A percentile compares a stretch with the other conserved stretches of the same genome.
phyloP scores from a whole-genome alignment of 2,797 vertebrate species.

The Thamnophis elegans region DNA sequence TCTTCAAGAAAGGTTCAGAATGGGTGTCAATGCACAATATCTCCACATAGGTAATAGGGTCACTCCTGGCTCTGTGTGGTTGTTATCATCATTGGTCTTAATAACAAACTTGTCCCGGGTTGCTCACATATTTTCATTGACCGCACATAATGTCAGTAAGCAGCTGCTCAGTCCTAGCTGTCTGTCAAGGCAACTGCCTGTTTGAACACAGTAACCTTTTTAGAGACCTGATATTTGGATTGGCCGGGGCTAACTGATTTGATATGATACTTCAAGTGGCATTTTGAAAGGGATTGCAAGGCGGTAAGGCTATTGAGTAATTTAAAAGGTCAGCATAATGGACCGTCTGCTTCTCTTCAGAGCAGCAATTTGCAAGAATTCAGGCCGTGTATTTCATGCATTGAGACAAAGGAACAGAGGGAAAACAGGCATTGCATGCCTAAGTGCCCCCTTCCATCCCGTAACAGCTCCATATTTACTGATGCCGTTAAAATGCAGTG shows the following conservation, averaged over 20 bases:
- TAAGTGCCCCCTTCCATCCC: neutral
- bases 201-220: conserved; percentile 45
- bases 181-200: conserved; percentile 25
- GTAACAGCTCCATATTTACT: neutral
- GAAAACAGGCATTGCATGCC: neutral
- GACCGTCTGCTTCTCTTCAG: conserved; percentile 24
- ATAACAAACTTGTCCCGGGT: neutral
- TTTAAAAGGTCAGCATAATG: conserved; percentile 54
- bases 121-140: neutral
- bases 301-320: conserved; percentile 33
- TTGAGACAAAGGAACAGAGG: neutral
- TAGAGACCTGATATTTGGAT: conserved; percentile 22
- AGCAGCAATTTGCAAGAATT: conserved; percentile 25
- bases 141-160: conserved; percentile 16
- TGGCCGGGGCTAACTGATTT: conserved; percentile 24
- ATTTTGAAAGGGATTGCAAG: conserved; percentile 37
- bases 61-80: neutral
- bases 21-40: neutral
- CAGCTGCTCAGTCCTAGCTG: neutral
- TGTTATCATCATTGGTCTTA: neutral
- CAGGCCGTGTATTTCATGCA: conserved; percentile 21
- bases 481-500: neutral
- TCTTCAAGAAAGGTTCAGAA: neutral
- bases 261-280: conserved; percentile 20
- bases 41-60: neutral